phyloP scores from a whole-genome alignment of 2,888 invertebrate species.

The Anagyrus pseudococci region DNA sequence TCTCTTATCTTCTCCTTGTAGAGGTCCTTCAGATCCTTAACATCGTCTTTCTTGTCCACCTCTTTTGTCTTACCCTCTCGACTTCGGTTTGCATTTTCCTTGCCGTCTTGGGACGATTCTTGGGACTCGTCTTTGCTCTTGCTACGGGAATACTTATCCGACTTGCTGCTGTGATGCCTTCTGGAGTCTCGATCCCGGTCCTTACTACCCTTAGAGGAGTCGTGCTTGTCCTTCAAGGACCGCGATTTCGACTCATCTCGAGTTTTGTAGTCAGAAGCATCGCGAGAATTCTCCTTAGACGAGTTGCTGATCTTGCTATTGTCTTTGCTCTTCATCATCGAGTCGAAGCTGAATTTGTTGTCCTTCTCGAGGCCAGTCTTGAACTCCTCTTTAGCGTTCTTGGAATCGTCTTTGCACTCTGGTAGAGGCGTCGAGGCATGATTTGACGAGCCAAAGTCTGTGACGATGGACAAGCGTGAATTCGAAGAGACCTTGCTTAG shows the following conservation, averaged over 20 bases:
- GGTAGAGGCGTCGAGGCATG: constrained; percentile 55
- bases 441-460: constrained; percentile 63
- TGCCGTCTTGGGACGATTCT: constrained; percentile 42
- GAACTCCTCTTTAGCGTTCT: constrained; percentile 52
- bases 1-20: constrained; percentile 61
- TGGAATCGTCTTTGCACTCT: constrained; percentile 50
- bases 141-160: constrained; percentile 44
- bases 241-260: constrained; percentile 43
- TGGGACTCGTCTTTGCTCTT: constrained; percentile 44
- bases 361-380: constrained; percentile 50
- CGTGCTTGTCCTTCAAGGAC: constrained; percentile 43
- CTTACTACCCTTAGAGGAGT: constrained; percentile 39
- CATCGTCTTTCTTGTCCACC: constrained; percentile 49
- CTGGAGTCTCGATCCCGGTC: constrained; percentile 47
- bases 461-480: constrained; percentile 66
- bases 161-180: constrained; percentile 43
- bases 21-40: constrained; percentile 58
- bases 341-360: constrained; percentile 46
- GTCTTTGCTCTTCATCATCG: constrained; percentile 47
- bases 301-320: constrained; percentile 44
- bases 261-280: constrained; percentile 49
- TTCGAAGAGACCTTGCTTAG: constrained; percentile 71
- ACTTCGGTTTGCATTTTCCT: constrained; percentile 40
- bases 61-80: constrained; percentile 49
- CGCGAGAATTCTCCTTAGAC: constrained; percentile 53